Base-by-base conservation (phyloP, 2,888 invertebrate species). In the Agriopis aurantiaria region DNA sequence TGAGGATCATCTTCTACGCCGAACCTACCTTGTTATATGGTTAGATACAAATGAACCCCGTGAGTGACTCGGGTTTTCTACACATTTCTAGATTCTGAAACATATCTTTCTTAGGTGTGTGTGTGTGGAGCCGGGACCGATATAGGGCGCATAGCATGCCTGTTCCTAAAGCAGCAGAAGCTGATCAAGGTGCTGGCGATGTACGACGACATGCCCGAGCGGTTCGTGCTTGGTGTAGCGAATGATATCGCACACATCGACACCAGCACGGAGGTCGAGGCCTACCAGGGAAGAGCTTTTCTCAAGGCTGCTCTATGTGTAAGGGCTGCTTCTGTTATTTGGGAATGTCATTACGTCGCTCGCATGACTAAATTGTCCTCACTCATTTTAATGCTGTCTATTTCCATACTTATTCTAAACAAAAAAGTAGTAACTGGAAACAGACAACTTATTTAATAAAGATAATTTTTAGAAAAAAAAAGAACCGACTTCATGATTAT, bases 171-270 rank as follows among this genome's bases (percentile, higher is more conserved):
- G 73, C 91, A 91, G 78, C 91, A 92, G 81, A 85, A 82, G 41
- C 75, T 92, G 0, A 75, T 93, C 14, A 88, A 86, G 58, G 76
- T 72, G 1, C 81, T 93, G 58, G 87, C 90, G 5, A 73, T 93
- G 81, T 93, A 92, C 73, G 93, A 93, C 49, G 89, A 89, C 11
- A 67, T 67, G 0, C 85, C 88, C 0, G 79, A 84, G 2, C 77
- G 84, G 1, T 75, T 76, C 23, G 92, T 94, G 63, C 75, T 93
- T 14, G 92, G 92, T 0, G 84, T 84, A 8, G 93, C 91, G 3
- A 89, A 82, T 48, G 93, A 94, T 64, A 60, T 94, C 5, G 91
- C 92, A 0, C 91, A 93, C 65, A 91, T 94, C 6, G 93, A 94
- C 78, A 92, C 93, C 58, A 91, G 87, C 75, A 82, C 91, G 0